Evolutionary conservation across 2,888 invertebrate genomes (phyloP), one percentile per base, ranked within the genome.

Genomic region (Aplocera efformata): DNA sequence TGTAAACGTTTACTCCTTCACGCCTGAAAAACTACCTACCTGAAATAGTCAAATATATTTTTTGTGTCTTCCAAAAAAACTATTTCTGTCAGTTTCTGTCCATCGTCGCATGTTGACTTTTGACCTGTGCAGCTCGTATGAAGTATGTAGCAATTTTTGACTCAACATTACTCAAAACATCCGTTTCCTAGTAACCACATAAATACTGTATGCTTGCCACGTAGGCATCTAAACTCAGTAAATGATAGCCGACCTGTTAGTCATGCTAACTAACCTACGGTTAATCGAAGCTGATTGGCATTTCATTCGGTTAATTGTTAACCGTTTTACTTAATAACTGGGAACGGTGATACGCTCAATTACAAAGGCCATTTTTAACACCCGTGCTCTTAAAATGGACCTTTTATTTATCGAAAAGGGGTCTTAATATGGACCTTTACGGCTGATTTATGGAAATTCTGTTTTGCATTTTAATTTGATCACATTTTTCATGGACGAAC

Each of bases 281-380:
- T 56, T 77, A 77, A 77, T 79, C 69, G 67, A 62, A 64, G 50
- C 65, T 73, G 74, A 77, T 71, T 76, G 76, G 67, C 71, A 65
- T 70, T 74, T 69, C 67, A 68, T 71, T 65, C 63, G 42, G 61
- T 61, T 75, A 75, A 77, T 74, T 71, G 70, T 66, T 60, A 58
- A 50, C 56, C 68, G 67, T 73, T 75, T 72, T 67, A 60, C 56
- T 61, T 68, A 67, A 74, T 71, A 60, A 64, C 64, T 43, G 53
- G 49, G 42, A 52, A 50, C 57, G 53, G 8, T 42, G 52, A 48
- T 49, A 46, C 40, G 42, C 36, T 31, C 31, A 33, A 41, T 45
- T 47, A 41, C 26, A 35, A 10, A 41, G 32, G 31, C 31, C 26
- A 41, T 42, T 54, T 52, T 49, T 43, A 49, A 42, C 48, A 43